Percentiles rank a stretch among this genome's conserved stretches.
Conservation (phyloP, 2,113 vertebrate genomes). For the Anolis carolinensis region DNA sequence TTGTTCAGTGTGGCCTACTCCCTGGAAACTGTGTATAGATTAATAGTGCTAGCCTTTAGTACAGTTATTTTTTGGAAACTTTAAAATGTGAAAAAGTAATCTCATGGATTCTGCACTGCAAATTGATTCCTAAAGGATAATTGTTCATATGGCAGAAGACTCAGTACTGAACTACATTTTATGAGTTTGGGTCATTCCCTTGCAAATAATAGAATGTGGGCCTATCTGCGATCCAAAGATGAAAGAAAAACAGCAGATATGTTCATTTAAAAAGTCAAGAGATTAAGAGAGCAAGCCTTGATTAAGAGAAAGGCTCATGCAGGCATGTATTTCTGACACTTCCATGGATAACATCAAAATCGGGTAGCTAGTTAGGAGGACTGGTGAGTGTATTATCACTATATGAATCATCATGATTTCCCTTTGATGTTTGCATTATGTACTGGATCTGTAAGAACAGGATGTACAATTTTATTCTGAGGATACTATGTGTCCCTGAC, state of each 20-base stretch:
- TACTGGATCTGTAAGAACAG: not conserved
- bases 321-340: not conserved
- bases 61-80: not conserved
- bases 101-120: not conserved
- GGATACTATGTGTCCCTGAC: not conserved
- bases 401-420: not conserved
- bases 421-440: not conserved
- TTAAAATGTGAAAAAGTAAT: not conserved
- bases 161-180: not conserved
- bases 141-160: slow-evolving; percentile 17
- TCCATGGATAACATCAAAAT: not conserved
- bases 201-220: not conserved
- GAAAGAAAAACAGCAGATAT: not conserved
- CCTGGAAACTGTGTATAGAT: not conserved
- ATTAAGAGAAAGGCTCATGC: not conserved
- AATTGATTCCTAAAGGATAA: not conserved
- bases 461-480: not conserved
- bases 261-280: not conserved
- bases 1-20: not conserved
- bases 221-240: not conserved
- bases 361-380: not conserved
- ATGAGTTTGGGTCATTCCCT: not conserved
- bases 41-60: not conserved
- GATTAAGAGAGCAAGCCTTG: not conserved
- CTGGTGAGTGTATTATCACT: not conserved